Percentiles rank a stretch among this genome's conserved stretches.
Evolutionary conservation across 2,113 vertebrate species (phyloP).

Genomic region (Plectropomus leopardus): DNA sequence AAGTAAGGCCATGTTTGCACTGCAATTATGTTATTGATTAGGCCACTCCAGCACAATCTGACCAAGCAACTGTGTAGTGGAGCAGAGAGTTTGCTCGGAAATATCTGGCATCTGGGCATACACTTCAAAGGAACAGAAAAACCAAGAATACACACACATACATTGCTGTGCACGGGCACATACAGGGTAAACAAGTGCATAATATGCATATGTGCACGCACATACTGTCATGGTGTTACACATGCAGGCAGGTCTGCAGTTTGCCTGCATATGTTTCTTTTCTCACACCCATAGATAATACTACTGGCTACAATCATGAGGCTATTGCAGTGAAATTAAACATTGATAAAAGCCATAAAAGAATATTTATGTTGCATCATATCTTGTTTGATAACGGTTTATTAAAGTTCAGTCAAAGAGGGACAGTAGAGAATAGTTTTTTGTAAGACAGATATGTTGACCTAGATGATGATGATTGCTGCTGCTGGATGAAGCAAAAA

Average conservation of each 20-base stretch:
- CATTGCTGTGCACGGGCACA: background rate
- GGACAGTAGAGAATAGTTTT: background rate
- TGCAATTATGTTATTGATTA: constrained; percentile 20
- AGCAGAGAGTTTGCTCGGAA: background rate
- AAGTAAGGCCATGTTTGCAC: constrained; percentile 3
- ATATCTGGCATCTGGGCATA: background rate
- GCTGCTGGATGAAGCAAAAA: background rate
- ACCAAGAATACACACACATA: background rate
- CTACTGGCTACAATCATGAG: background rate
- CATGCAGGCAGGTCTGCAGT: background rate
- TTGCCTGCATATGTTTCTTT: background rate
- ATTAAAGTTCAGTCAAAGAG: background rate
- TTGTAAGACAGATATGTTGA: background rate
- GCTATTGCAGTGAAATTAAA: background rate
- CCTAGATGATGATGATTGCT: background rate
- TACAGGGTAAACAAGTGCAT: background rate
- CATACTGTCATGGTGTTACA: background rate
- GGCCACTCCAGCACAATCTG: background rate
- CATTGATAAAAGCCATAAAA: background rate
- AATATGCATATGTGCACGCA: background rate
- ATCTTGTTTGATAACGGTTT: background rate
- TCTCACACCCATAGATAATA: background rate
- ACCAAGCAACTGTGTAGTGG: background rate
- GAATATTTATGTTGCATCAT: background rate
- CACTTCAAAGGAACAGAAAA: background rate